Evolutionary conservation across 2,113 vertebrate genomes (phyloP), one percentile per base, ranked within the genome.

Genomic region (Stictonetta naevosa): DNA sequence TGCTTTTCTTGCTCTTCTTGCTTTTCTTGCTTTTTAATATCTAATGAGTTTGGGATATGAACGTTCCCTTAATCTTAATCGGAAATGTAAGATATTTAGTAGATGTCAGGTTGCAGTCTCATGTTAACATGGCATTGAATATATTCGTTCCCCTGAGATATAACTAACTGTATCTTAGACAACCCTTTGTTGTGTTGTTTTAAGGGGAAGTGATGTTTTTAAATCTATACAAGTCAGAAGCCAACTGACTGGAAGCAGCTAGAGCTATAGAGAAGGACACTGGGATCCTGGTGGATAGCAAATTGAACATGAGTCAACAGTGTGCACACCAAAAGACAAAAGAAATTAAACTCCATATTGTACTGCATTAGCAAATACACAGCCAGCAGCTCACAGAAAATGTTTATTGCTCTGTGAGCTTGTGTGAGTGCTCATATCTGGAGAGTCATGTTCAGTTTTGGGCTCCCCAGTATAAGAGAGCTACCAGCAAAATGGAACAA

Each of bases 381-480:
- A 58, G 44, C 12, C 59, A 76, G 26, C n/a, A 73, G 28, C 28
- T 42, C 68, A 34, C 0, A 0, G 50, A n/a, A 44, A 50, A 5
- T 10, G 22, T 81, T 77, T 62, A 46, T 71, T 46, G 44, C 44
- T 82, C 31, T 25, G 8, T 69, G n/a, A 58, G 12, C 23, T 31
- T 26, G 11, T 40, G 21, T 26, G 33, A 21, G 59, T 0, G 0
- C 38, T 79, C 28, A 10, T 6, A 16, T 50, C 31, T 55, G 23
- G 12, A 40, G 31, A 28, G 53, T 26, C 34, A 38, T 0, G 0
- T 34, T 42, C 58, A 33, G 10, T 11, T 10, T 2, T 55, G 4
- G 15, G 20, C 23, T 72, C 36, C 67, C 4, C 21, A 7, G 11
- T 79, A 1, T 3, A 11, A 34, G 33, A 83, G 8, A 56, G 16